These are phyloP conservation scores for Dione juno DNA, from an alignment of 2,888 invertebrate genomes.

Conservation along the genomic window DNA sequence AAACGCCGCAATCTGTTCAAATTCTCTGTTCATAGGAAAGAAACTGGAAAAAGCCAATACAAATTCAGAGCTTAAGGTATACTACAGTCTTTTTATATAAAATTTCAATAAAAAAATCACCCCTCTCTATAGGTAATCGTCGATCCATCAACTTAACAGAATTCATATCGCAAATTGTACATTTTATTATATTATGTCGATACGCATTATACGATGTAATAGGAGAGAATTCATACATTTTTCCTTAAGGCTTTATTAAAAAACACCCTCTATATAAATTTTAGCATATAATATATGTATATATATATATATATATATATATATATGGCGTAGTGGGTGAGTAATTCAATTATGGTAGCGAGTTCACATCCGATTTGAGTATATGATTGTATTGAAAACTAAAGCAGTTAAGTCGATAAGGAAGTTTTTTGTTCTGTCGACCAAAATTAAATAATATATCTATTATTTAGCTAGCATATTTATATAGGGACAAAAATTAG, in stretches of 20 bases:
- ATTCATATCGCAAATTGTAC: conserved; percentile 20
- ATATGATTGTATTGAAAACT: too few relatives aligned
- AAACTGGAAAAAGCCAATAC: too few relatives aligned
- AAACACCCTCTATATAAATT: background rate
- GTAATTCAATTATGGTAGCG: too few relatives aligned
- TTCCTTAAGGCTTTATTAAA: conserved; percentile 14
- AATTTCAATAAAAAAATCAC: conserved; percentile 1
- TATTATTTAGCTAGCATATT: too few relatives aligned
- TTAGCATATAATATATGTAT: background rate
- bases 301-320: background rate
- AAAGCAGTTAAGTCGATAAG: too few relatives aligned
- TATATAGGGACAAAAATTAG: too few relatives aligned
- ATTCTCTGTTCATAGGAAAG: too few relatives aligned
- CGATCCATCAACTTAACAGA: conserved; percentile 9
- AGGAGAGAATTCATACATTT: conserved; percentile 4
- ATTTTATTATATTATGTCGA: conserved; percentile 13
- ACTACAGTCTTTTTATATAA: background rate
- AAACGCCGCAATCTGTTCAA: too few relatives aligned
- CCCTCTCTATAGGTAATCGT: conserved; percentile 16
- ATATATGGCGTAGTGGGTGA: too few relatives aligned
- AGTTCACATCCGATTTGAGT: too few relatives aligned
- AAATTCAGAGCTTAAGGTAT: background rate
- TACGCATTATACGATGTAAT: background rate
- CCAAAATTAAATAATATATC: too few relatives aligned
- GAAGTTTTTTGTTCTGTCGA: too few relatives aligned